Percentiles rank a stretch among this genome's conserved stretches.
These are phyloP conservation scores for Melikaiella ostensackeni DNA, from an alignment of 2,888 invertebrate species.

Conservation along the genomic window DNA sequence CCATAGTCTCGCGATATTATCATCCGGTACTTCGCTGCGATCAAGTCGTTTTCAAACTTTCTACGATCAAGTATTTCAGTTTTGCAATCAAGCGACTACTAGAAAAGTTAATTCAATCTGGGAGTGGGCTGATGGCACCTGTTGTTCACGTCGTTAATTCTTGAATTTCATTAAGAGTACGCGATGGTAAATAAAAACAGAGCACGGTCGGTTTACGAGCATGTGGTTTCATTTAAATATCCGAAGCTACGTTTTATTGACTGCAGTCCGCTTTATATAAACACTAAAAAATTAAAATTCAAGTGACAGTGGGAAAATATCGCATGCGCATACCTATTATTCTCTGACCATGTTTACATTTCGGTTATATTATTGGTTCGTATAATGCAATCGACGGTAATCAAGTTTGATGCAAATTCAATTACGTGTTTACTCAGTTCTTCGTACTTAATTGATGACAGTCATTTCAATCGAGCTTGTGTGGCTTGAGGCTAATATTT, in stretches of 20 bases:
- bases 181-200: too few relatives aligned
- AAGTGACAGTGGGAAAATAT: neutral
- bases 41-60: neutral
- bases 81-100: neutral
- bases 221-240: neutral
- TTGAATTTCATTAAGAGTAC: neutral
- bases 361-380: constrained; percentile 9
- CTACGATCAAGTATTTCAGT: neutral
- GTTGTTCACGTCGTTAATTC: constrained; percentile 2
- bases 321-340: neutral
- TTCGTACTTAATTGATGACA: too few relatives aligned
- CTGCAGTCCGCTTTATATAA: constrained; percentile 8
- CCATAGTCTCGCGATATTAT: constrained; percentile 3
- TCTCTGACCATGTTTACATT: neutral
- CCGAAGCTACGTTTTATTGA: neutral
- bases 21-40: neutral
- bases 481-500: too few relatives aligned
- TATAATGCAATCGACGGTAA: neutral
- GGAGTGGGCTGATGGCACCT: neutral
- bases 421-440: neutral
- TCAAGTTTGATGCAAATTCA: neutral
- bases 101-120: neutral
- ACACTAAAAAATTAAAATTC: constrained; percentile 14
- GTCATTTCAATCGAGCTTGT: too few relatives aligned
- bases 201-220: neutral